A percentile compares a stretch with the other conserved stretches of the same genome.
phyloP scores from a whole-genome alignment of 2,797 vertebrate genomes.

The Ptychobarbus kaznakovi region DNA sequence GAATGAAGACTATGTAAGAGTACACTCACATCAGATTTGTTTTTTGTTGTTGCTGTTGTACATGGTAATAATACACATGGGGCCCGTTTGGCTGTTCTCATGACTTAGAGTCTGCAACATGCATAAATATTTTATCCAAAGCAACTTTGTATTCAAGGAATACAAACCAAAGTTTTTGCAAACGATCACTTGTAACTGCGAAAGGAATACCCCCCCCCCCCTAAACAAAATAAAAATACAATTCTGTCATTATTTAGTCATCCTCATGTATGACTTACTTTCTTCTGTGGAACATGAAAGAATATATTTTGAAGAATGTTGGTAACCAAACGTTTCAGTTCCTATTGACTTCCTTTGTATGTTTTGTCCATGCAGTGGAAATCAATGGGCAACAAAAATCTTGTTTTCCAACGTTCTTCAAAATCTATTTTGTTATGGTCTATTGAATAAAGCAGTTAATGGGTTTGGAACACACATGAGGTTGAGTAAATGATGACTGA shows the following conservation, averaged over 20 bases:
- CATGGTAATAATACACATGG: not conserved
- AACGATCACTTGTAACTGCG: not conserved
- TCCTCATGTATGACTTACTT: too few species aligned
- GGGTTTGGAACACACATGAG: not conserved
- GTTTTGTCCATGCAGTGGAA: not conserved
- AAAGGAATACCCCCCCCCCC: not conserved
- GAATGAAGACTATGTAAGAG: constrained; percentile 33
- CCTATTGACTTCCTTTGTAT: not conserved
- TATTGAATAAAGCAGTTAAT: not conserved
- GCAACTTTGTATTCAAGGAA: not conserved
- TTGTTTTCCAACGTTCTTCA: not conserved
- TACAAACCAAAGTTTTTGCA: not conserved
- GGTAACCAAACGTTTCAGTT: not conserved
- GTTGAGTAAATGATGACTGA: not conserved
- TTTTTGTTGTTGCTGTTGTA: not conserved
- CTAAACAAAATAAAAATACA: not conserved
- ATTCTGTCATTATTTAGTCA: not conserved
- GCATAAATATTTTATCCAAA: not conserved
- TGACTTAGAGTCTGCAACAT: not conserved
- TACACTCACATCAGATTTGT: not conserved
- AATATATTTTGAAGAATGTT: not conserved
- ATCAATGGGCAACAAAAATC: not conserved
- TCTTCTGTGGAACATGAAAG: not conserved
- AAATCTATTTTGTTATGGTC: not conserved
- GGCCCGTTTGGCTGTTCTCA: not conserved